Conservation (phyloP, 1,140 invertebrate genomes). For the Fopius arisanus region DNA sequence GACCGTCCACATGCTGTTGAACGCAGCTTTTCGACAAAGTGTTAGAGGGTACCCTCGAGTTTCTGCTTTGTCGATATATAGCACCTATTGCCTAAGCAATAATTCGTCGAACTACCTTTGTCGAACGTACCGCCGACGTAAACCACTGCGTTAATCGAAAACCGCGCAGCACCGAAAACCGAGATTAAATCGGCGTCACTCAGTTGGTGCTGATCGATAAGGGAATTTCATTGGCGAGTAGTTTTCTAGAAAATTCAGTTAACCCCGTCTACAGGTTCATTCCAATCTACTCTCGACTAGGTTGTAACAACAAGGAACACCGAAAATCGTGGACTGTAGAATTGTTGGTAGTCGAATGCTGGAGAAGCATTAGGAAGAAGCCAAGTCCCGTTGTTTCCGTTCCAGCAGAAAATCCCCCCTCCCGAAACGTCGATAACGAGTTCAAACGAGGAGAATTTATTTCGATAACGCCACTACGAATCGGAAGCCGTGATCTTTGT, state of each 20-base stretch:
- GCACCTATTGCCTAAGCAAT: not conserved
- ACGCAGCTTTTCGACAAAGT: constrained; percentile 5
- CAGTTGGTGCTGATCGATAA: not conserved
- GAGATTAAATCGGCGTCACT: constrained; percentile 3
- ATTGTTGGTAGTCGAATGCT: too few species aligned
- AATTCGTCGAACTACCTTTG: constrained; percentile 6
- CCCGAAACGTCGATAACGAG: constrained; percentile 10
- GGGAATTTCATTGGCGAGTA: not conserved
- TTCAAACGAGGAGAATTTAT: constrained; percentile 6
- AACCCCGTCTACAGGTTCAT: not conserved
- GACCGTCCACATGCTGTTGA: not conserved
- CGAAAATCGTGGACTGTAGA: too few species aligned
- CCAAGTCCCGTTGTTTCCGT: not conserved
- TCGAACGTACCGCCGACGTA: not conserved
- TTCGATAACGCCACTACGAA: constrained; percentile 6
- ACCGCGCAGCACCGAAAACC: not conserved
- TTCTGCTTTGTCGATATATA: not conserved
- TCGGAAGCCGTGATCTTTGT: constrained; percentile 12
- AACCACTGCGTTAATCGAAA: constrained; percentile 9
- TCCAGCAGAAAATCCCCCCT: not conserved
- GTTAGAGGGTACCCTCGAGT: not conserved
- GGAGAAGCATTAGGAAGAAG: not conserved
- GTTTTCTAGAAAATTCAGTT: not conserved
- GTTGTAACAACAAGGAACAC: too few species aligned
- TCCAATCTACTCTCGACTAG: not conserved